A percentile compares a stretch with the other conserved stretches of the same genome.
Conservation (phyloP, 2,113 vertebrate species). For the Propithecus coquereli region DNA sequence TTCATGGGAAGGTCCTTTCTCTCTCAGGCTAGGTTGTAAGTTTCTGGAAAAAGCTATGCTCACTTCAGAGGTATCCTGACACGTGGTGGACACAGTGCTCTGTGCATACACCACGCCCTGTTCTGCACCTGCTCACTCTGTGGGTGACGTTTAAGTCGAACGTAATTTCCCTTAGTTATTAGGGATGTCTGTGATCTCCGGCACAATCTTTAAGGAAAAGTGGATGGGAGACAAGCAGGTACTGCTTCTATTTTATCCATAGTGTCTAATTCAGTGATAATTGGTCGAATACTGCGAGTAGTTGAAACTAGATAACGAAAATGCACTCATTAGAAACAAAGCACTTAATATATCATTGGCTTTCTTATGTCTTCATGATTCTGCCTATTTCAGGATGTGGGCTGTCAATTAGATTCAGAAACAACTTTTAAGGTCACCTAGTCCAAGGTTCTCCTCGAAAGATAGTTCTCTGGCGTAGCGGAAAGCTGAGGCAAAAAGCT, state of each 20-base stretch:
- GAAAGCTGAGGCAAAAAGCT: background rate
- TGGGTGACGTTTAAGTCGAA: accelerated
- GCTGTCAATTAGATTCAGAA: conserved; percentile 34
- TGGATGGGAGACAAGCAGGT: background rate
- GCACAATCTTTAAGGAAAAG: background rate
- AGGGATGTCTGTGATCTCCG: background rate
- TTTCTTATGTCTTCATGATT: conserved; percentile 14
- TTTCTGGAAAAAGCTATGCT: background rate
- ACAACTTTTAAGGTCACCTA: background rate
- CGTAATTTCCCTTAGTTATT: background rate
- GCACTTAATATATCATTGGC: background rate
- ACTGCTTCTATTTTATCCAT: background rate
- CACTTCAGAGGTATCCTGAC: background rate
- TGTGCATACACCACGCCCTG: accelerated
- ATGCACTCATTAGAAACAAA: background rate
- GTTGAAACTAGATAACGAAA: background rate
- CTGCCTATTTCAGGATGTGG: background rate
- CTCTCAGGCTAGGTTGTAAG: background rate
- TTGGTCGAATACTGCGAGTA: background rate
- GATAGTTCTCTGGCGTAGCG: background rate
- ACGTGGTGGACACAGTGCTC: background rate
- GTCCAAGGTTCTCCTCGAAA: background rate
- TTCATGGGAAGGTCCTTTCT: background rate
- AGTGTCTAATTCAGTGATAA: background rate
- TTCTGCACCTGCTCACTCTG: background rate